Base-by-base conservation (phyloP, 2,888 invertebrate genomes). In the Rotaria sp. region DNA sequence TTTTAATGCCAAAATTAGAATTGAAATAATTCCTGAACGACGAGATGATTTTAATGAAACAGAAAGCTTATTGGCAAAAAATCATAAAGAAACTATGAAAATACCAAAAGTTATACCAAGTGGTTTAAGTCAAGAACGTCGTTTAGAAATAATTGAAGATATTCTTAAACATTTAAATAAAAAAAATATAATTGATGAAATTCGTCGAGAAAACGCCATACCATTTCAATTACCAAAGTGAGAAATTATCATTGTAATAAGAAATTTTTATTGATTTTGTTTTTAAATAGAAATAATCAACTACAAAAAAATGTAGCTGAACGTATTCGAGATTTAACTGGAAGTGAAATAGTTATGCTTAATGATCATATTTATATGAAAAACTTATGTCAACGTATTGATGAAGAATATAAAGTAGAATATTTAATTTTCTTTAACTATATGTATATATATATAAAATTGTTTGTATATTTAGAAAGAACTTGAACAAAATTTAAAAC, bases 281-380 rank as follows among this genome's bases (percentile, higher is more conserved):
- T 11, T 15, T n/a, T n/a, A n/a, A 0, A 21, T 13, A 80, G 80
- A 80, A 45, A 80, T n/a, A 80, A 80, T 45, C 80, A 80, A n/a
- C 3, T 80, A 2, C 45, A 80, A 24, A 41, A n/a, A 45, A 24
- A 80, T 45, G 45, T 80, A 7, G 41, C 80, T 15, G 4, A 35
- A 26, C 45, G n/a, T n/a, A 80, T 80, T 3, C 26, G 11, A 45
- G 80, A 80, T 26, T 80, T 80, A 45, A 80, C 80, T 45, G 45
- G 45, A 11, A 80, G 80, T 45, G 80, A 80, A 45, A n/a, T 45
- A 11, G 45, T 80, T 5, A 80, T 80, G 45, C 21, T 80, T 13
- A 41, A 45, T 45, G 80, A 80, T 80, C 80, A 80, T 80, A 26
- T 80, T 13, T 80, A 45, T 26, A 80, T 80, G 80, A 80, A 80